Evolutionary conservation across 2,113 vertebrate species (phyloP).

Genomic region (Rana temporaria): DNA sequence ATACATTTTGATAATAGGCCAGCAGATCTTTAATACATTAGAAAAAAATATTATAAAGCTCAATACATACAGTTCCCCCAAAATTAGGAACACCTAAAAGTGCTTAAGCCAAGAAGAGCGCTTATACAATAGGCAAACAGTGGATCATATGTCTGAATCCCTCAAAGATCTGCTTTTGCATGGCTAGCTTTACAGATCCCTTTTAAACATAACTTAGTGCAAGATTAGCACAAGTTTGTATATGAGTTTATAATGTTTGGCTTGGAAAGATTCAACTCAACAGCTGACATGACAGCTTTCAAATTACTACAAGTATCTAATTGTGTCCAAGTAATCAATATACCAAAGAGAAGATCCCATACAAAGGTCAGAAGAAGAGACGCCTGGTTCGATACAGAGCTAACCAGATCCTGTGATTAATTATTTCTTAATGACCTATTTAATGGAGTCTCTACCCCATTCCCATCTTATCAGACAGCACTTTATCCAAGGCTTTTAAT

Average conservation of each 20-base stretch:
- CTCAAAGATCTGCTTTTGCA: too few species aligned
- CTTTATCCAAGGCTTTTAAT: conserved; percentile 24
- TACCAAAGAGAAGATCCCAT: conserved; percentile 28
- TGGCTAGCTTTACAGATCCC: too few species aligned
- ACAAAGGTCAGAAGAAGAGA: conserved; percentile 22
- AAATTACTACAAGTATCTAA: not conserved
- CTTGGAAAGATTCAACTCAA: too few species aligned
- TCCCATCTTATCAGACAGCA: conserved; percentile 14
- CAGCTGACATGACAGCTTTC: not conserved
- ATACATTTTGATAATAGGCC: too few species aligned
- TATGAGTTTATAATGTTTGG: not conserved
- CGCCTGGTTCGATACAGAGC: conserved; percentile 37
- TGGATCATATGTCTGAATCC: too few species aligned
- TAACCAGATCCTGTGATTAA: conserved; percentile 45
- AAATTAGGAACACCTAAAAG: too few species aligned
- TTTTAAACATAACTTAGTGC: not conserved
- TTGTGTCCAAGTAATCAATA: not conserved
- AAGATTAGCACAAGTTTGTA: not conserved
- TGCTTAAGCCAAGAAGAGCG: too few species aligned
- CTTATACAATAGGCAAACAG: too few species aligned
- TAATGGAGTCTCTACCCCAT: conserved; percentile 14
- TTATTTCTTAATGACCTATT: conserved; percentile 42
- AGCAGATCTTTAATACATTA: too few species aligned
- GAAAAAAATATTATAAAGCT: too few species aligned
- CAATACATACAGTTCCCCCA: too few species aligned